Conservation (phyloP, 2,888 invertebrate genomes). For the Julus scanicus region DNA sequence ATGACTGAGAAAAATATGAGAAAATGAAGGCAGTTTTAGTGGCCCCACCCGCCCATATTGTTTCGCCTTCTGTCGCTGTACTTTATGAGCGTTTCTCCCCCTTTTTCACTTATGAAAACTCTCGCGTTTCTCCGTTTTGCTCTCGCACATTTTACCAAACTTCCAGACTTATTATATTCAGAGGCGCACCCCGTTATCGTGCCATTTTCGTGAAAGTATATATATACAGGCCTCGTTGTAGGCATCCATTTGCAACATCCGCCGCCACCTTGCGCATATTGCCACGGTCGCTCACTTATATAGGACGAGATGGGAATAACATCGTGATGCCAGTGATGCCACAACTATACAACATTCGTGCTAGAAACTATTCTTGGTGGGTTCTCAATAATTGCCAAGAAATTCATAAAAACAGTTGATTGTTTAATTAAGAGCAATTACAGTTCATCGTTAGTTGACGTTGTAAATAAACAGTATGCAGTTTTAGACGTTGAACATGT, state of each 20-base stretch:
- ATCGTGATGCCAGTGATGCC: background rate
- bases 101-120: slow-evolving; percentile 26
- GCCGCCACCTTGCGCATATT: slow-evolving; percentile 21
- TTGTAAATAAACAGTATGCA: too few species aligned
- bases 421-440: too few species aligned
- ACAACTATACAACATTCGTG: background rate
- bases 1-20: slow-evolving; percentile 14
- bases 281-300: background rate
- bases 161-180: background rate
- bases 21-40: slow-evolving; percentile 19
- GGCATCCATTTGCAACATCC: background rate
- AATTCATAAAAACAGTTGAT: background rate
- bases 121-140: background rate
- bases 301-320: background rate
- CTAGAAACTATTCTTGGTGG: background rate
- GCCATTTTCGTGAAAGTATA: background rate
- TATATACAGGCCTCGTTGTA: background rate
- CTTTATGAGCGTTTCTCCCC: slow-evolving; percentile 34
- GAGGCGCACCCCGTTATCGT: slow-evolving; percentile 25
- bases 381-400: background rate
- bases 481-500: too few species aligned
- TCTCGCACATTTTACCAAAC: background rate
- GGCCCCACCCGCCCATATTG: background rate
- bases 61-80: slow-evolving; percentile 22
- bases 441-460: too few species aligned